These are phyloP conservation scores for Lycorma delicatula DNA, from an alignment of 1,140 invertebrate genomes.

Conservation along the genomic window DNA sequence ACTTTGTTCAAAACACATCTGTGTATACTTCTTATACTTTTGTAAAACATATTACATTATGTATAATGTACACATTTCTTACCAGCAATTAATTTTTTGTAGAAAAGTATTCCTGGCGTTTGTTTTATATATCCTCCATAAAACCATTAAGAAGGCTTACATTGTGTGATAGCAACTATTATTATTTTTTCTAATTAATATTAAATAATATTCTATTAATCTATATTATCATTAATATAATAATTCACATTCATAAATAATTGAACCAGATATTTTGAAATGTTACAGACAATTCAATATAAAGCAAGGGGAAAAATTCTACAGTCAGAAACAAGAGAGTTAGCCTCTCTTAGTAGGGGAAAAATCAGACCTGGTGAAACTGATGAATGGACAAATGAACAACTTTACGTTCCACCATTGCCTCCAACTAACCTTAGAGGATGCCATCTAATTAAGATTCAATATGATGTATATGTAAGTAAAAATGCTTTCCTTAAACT, in stretches of 20 bases:
- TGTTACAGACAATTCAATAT: conserved; percentile 76
- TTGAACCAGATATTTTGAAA: too few species aligned
- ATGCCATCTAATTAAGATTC: conserved; percentile 88
- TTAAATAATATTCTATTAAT: conserved; percentile 7
- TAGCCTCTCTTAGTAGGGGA: conserved; percentile 69
- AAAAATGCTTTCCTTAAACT: too few species aligned
- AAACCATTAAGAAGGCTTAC: neutral
- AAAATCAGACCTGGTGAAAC: conserved; percentile 72
- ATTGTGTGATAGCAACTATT: neutral
- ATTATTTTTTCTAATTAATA: too few species aligned
- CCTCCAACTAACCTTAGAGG: conserved; percentile 93
- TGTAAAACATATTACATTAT: too few species aligned
- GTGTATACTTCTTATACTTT: too few species aligned
- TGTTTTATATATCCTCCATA: too few species aligned
- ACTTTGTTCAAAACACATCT: too few species aligned
- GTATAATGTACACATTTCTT: too few species aligned
- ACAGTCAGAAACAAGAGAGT: conserved; percentile 76
- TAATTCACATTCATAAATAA: conserved; percentile 10
- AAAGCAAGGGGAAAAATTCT: conserved; percentile 76
- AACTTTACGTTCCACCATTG: conserved; percentile 86
- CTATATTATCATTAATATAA: neutral
- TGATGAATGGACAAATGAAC: conserved; percentile 83
- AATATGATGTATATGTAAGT: conserved; percentile 92
- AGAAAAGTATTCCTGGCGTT: too few species aligned
- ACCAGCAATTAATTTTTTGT: too few species aligned